Percentiles rank a stretch among this genome's conserved stretches.
Conservation (phyloP, 2,797 vertebrate species). For the Anabas testudineus region DNA sequence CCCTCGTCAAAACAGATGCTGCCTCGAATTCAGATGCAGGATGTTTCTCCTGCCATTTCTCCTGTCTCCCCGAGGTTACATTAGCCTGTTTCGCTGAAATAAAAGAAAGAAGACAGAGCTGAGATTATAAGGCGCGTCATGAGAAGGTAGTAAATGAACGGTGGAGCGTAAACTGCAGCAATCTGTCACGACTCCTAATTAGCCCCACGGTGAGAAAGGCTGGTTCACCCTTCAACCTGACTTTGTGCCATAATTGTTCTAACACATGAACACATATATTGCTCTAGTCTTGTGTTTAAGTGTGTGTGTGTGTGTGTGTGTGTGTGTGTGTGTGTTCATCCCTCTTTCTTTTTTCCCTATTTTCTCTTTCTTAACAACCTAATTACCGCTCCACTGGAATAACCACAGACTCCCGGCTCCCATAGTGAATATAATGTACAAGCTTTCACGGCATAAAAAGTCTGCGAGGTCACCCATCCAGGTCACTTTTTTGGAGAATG, state of each 20-base stretch:
- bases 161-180: constrained; percentile 42
- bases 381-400: constrained; percentile 66
- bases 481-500: constrained; percentile 61
- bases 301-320: constrained; percentile 1
- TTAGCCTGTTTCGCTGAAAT: constrained; percentile 17
- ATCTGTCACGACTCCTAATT: constrained; percentile 60
- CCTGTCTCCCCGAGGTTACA: constrained; percentile 28
- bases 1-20: constrained; percentile 44
- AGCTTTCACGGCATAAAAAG: constrained; percentile 67
- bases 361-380: constrained; percentile 50
- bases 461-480: constrained; percentile 54
- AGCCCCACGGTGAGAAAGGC: constrained; percentile 43
- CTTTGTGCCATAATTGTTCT: constrained; percentile 34
- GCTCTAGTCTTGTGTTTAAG: constrained; percentile 10
- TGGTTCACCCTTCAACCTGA: constrained; percentile 42
- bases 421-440: constrained; percentile 74
- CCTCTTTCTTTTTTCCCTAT: constrained; percentile 17
- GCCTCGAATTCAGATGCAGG: neutral
- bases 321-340: constrained; percentile 12
- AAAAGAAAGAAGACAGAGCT: constrained; percentile 23
- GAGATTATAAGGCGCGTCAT: constrained; percentile 44
- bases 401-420: constrained; percentile 68
- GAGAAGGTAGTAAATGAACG: constrained; percentile 48
- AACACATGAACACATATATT: constrained; percentile 46
- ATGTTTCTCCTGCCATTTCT: constrained; percentile 25